phyloP scores from a whole-genome alignment of 2,113 vertebrate species.

The Ceratotherium simum region DNA sequence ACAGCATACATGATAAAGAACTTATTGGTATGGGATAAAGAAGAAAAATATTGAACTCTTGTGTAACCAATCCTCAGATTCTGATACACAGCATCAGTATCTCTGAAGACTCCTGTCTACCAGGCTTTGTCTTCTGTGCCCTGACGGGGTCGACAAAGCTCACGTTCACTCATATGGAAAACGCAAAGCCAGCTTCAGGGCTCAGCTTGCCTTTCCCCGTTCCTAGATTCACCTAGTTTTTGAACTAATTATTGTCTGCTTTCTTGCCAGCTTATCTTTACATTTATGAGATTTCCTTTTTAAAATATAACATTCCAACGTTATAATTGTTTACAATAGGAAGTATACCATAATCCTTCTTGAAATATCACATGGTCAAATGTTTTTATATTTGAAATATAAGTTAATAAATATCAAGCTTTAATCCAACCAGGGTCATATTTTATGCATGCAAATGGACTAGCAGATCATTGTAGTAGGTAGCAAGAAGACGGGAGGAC shows the following conservation, averaged over 20 bases:
- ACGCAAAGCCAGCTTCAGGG: background rate
- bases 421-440: background rate
- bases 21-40: background rate
- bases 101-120: background rate
- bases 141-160: background rate
- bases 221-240: background rate
- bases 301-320: background rate
- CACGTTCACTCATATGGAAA: background rate
- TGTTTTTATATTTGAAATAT: slow-evolving; percentile 27
- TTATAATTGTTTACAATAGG: background rate
- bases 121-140: background rate
- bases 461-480: background rate
- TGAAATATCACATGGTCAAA: background rate
- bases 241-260: background rate
- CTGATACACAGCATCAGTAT: background rate
- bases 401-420: background rate
- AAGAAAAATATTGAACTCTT: background rate
- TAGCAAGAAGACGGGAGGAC: background rate
- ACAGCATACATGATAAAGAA: background rate
- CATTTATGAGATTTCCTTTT: background rate
- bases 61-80: background rate
- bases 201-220: background rate
- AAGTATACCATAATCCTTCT: background rate
- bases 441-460: background rate
- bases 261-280: background rate